Percentiles rank a stretch among this genome's conserved stretches.
phyloP scores from a whole-genome alignment of 2,797 vertebrate genomes.

The Carapus acus region DNA sequence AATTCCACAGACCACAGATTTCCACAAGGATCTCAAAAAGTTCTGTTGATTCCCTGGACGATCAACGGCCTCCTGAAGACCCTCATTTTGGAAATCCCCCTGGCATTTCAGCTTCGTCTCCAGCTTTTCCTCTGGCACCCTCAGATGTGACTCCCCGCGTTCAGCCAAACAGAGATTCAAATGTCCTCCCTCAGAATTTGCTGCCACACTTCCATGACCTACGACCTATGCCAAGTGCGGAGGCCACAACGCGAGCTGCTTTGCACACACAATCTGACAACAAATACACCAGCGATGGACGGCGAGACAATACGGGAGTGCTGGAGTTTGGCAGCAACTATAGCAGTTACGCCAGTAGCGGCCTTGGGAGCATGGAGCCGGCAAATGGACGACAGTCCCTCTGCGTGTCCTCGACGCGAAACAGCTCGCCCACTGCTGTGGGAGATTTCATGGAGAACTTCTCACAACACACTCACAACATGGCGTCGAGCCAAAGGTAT shows the following conservation, averaged over 20 bases:
- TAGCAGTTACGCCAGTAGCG: constrained; percentile 86
- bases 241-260: no score
- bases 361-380: constrained; percentile 82
- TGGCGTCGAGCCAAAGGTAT: constrained; percentile 58
- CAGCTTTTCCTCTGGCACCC: constrained; percentile 15
- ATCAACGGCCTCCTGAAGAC: constrained; percentile 13
- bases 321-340: constrained; percentile 73
- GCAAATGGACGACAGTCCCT: constrained; percentile 56
- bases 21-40: constrained; percentile 25
- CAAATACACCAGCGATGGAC: no score
- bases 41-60: constrained; percentile 19
- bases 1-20: constrained; percentile 25
- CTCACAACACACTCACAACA: constrained; percentile 56
- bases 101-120: constrained; percentile 17
- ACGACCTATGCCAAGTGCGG: no score
- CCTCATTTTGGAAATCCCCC: not conserved
- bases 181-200: no score
- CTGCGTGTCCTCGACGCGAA: constrained; percentile 62
- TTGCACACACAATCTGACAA: no score
- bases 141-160: no score
- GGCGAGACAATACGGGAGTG: constrained; percentile 31
- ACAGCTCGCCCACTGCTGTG: no score
- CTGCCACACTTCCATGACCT: no score
- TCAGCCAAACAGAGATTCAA: no score
- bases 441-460: no score